phyloP scores from a whole-genome alignment of 2,113 vertebrate species.

The Rhodinocichla rosea region DNA sequence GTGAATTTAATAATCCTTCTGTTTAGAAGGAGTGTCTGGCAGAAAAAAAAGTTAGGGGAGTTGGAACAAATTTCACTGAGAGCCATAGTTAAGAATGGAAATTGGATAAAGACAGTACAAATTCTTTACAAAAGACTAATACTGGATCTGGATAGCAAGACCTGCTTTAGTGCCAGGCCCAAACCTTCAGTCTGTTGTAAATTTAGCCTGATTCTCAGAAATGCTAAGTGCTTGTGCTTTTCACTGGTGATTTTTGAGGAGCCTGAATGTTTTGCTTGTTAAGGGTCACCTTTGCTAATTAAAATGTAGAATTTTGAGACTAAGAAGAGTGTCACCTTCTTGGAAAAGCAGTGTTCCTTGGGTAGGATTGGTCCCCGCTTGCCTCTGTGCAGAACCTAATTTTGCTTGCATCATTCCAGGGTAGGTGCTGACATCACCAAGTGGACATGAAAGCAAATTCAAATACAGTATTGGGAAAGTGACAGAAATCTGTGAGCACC shows the following conservation, averaged over 20 bases:
- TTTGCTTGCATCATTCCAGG: not conserved
- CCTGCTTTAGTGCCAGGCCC: slow-evolving; percentile 19
- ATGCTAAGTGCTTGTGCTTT: not conserved
- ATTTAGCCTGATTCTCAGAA: slow-evolving; percentile 34
- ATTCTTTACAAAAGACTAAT: slow-evolving; percentile 55
- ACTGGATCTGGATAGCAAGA: slow-evolving; percentile 31
- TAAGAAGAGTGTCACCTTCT: not conserved
- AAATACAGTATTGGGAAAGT: not conserved
- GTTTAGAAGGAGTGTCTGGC: not conserved
- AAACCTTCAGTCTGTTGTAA: slow-evolving; percentile 14
- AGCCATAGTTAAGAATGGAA: slow-evolving; percentile 34
- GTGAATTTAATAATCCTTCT: slow-evolving; percentile 14
- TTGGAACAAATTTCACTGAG: not conserved
- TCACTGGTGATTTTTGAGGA: not conserved
- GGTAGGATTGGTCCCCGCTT: not conserved
- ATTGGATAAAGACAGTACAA: slow-evolving; percentile 42
- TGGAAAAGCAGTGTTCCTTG: not conserved
- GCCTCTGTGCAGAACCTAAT: not conserved
- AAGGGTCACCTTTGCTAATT: not conserved
- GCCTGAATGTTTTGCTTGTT: not conserved
- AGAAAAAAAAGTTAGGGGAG: not conserved
- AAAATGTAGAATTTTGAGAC: not conserved
- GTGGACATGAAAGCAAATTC: not conserved
- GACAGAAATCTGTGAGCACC: not conserved
- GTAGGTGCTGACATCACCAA: not conserved